Evolutionary conservation across 1,140 invertebrate species (phyloP).

Genomic region (Drepana arcuata): DNA sequence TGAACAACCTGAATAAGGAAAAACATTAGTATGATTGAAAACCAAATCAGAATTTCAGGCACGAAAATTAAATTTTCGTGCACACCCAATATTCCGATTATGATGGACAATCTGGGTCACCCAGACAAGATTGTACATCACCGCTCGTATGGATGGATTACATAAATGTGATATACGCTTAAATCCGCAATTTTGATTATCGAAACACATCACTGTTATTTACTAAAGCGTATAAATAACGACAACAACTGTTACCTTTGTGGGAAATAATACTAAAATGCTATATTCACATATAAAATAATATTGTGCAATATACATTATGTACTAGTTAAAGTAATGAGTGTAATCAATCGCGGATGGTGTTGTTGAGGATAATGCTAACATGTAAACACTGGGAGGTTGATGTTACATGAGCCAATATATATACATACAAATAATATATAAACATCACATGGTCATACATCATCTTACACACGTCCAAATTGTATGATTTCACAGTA

Average conservation of each 20-base stretch:
- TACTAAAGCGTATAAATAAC: conserved; percentile 7
- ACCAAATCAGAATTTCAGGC: conserved; percentile 16
- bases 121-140: conserved; percentile 4
- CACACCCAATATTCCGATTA: conserved; percentile 16
- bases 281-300: no score
- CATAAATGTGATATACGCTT: conserved; percentile 4
- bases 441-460: no score
- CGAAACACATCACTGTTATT: conserved; percentile 9
- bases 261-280: no score
- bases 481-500: no score
- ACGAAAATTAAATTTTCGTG: conserved; percentile 2
- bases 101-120: conserved; percentile 9
- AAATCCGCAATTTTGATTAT: no score
- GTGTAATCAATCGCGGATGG: no score
- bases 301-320: no score
- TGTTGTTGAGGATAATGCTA: no score
- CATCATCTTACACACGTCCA: conserved; percentile 10
- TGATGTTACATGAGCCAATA: conserved; percentile 10
- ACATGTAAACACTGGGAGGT: no score
- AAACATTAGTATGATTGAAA: conserved; percentile 19
- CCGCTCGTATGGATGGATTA: conserved; percentile 6
- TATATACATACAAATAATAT: conserved; percentile 16
- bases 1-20: conserved; percentile 33
- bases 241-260: conserved; percentile 9
- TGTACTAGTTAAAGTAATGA: no score